phyloP scores from a whole-genome alignment of 2,113 vertebrate species.

The Bambusicola thoracicus region DNA sequence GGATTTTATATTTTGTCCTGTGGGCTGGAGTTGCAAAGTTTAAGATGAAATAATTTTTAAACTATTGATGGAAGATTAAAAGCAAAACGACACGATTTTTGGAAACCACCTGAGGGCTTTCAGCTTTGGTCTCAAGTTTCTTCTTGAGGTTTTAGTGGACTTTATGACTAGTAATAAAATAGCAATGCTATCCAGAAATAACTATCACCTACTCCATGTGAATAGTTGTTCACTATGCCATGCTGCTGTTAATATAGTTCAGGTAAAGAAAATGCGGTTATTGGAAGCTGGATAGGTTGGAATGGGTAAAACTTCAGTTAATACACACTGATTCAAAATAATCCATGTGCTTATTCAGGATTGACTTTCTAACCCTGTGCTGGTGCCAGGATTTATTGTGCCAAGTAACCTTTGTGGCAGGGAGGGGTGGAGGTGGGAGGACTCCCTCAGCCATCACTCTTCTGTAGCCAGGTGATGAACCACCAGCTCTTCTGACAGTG shows the following conservation, averaged over 20 bases:
- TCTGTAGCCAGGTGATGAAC: background rate
- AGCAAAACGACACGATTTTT: background rate
- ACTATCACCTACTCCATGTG: background rate
- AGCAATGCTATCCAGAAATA: background rate
- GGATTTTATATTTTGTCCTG: background rate
- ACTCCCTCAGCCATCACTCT: background rate
- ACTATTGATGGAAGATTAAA: background rate
- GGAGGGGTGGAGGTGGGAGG: background rate
- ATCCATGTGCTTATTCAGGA: background rate
- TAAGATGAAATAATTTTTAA: background rate
- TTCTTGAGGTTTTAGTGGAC: background rate
- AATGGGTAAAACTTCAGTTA: background rate
- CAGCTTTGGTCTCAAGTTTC: background rate
- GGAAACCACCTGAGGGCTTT: background rate
- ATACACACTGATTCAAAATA: background rate
- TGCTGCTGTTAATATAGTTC: background rate
- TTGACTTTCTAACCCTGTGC: background rate
- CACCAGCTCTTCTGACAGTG: background rate
- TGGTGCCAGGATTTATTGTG: background rate
- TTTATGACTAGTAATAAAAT: background rate
- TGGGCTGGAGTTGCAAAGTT: background rate
- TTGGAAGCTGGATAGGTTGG: background rate
- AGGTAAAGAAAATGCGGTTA: background rate
- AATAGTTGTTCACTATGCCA: rapidly evolving
- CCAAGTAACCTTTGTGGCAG: background rate